These are phyloP conservation scores for Mastomys natalensis DNA, from an alignment of 2,113 vertebrate species.

Conservation along the genomic window DNA sequence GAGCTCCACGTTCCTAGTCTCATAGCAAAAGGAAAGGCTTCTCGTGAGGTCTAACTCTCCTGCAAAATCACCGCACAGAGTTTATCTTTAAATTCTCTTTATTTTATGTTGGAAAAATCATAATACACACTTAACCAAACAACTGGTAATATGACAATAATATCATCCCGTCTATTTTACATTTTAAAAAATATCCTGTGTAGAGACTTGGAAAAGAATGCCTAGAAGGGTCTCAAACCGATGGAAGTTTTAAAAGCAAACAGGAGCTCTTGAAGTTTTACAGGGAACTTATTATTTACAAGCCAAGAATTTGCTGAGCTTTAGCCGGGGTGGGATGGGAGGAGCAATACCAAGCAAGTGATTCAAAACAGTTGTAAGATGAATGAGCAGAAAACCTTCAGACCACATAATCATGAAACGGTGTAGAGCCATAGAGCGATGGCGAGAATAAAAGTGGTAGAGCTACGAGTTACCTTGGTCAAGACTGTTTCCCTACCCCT, in stretches of 20 bases:
- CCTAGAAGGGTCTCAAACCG: neutral
- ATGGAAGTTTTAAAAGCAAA: conserved; percentile 61
- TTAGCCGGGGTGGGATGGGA: neutral
- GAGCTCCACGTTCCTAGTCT: conserved; percentile 49
- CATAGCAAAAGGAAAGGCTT: neutral
- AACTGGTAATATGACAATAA: neutral
- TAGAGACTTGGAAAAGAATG: neutral
- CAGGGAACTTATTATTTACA: neutral
- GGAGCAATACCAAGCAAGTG: neutral
- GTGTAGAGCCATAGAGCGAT: too few relatives aligned
- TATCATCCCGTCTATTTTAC: neutral
- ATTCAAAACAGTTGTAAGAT: neutral
- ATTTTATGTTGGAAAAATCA: neutral
- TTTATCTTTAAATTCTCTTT: neutral
- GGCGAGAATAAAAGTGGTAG: neutral
- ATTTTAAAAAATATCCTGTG: neutral
- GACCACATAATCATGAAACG: neutral
- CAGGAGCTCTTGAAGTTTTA: neutral
- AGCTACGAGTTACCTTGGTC: neutral
- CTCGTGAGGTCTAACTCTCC: conserved; percentile 2
- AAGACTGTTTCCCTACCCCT: neutral
- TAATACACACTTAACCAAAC: neutral
- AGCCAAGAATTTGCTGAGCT: too few relatives aligned
- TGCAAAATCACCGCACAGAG: neutral
- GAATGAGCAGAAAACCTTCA: neutral